Evolutionary conservation across 1,140 invertebrate species (phyloP), one percentile per base, ranked within the genome.

Genomic region (Caenorhabditis briggsae): DNA sequence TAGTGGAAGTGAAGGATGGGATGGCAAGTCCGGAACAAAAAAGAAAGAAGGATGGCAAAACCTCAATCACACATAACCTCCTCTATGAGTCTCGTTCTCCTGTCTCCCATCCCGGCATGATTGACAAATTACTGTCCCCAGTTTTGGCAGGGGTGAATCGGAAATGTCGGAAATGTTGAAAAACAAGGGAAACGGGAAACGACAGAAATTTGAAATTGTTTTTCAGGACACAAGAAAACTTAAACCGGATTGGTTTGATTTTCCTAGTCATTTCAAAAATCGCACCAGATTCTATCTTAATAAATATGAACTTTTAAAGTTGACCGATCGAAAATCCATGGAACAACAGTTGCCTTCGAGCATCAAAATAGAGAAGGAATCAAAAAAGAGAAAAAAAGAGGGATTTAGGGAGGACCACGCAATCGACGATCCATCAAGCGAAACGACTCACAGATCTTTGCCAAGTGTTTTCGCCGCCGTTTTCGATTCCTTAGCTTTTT

Each of bases 51-150:
- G 46, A 50, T 78, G 70, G 70, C 70, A 78, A 58, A n/a, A 16
- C 70, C 43, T 78, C 46, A 70, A 70, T 70, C 64, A 70, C 41
- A n/a, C 50, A 53, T 43, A 78, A 78, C 43, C 70, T 61, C 25
- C 20, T n/a, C 46, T n/a, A 9, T 78, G 43, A 78, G 70, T 78
- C 46, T 78, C 70, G 70, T 78, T 78, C 33, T 3, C 33, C 33
- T 33, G 1, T 33, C 33, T 33, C 33, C 33, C 33, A 33, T 33
- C 33, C 33, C 33, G 9, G 70, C 20, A 78, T 78, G 70, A 78
- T 78, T 78, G 70, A 78, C 70, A 78, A 78, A 78, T 78, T 78
- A 78, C 70, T 78, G 70, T 78, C 33, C 70, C 50, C 50, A 50
- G 46, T 78, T 50, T 50, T 78, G 70, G 70, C 43, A n/a, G 70